Evolutionary conservation across 2,113 vertebrate species (phyloP), one percentile per base, ranked within the genome.

Genomic region (Gasterosteus aculeatus): DNA sequence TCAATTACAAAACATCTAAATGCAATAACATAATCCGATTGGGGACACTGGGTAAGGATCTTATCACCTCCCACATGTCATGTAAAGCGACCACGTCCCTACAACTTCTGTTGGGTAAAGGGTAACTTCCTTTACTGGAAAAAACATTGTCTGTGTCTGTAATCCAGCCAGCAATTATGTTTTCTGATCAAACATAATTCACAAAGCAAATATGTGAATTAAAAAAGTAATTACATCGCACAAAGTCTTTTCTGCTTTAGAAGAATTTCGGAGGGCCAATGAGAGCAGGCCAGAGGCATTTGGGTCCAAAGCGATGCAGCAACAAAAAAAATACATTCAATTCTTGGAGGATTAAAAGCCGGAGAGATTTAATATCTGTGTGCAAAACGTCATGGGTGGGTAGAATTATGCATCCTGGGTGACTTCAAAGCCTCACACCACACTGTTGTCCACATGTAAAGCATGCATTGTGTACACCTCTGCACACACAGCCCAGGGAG

Each of bases 381-480:
- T 63, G 62, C 46, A 69, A 67, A 80, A 77, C 31, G 29, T 71
- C 31, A 71, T 26, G 22, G 22, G 22, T 26, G 22, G 22, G 56
- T 68, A 47, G 71, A 83, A 82, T 81, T 83, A 68, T 42, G 77
- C 47, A 75, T 57, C 69, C 42, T 3, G 49, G 51, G 64, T 22
- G 75, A 66, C 0, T 44, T 59, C 54, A n/a, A 70, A 69, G 54
- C 42, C 64, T 58, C 65, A 11, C 56, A 64, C 6, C 56, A 64
- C 6, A 57, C 71, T 58, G 53, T 71, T 83, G 77, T 71, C 46
- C 62, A 78, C 69, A 72, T 73, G 51, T 56, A 72, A 44, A 72
- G 29, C 33, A 9, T 38, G 12, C 29, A 70, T 46, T 4, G 0
- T 47, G 46, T 33, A 51, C 51, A 42, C 46, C 56, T 77, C 2